phyloP scores from a whole-genome alignment of 2,113 vertebrate genomes.

The Siphamia tubifer region DNA sequence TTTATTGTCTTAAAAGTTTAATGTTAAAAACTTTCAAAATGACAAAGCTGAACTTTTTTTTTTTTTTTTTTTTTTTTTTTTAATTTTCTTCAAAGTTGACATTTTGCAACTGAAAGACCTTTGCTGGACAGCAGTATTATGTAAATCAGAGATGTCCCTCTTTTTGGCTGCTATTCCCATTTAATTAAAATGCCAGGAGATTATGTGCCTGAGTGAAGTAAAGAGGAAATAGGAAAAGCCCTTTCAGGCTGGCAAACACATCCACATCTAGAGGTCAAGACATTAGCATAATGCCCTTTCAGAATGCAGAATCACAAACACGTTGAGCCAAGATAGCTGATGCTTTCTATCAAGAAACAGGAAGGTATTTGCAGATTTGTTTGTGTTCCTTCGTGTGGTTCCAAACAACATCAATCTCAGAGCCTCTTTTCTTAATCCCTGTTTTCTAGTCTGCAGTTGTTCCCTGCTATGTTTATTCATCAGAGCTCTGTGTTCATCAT shows the following conservation, averaged over 20 bases:
- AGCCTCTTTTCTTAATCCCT: slow-evolving; percentile 6
- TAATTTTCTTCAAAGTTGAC: neutral
- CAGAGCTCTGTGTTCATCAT: slow-evolving; percentile 3
- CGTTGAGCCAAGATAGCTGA: slow-evolving; percentile 22
- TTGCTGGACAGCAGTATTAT: neutral
- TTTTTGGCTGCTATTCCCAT: neutral
- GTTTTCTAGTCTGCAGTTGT: slow-evolving; percentile 2
- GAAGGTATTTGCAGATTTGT: slow-evolving; percentile 48
- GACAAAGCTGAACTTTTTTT: too few relatives aligned
- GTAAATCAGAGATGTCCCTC: neutral
- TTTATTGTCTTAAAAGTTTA: too few relatives aligned
- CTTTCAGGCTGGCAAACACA: slow-evolving; percentile 25
- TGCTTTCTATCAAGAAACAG: slow-evolving; percentile 32
- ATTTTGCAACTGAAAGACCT: slow-evolving; percentile 1
- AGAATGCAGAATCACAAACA: slow-evolving; percentile 47
- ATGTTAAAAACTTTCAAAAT: too few relatives aligned
- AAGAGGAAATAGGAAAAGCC: slow-evolving; percentile 8
- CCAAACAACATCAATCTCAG: slow-evolving; percentile 49
- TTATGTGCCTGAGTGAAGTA: slow-evolving; percentile 13
- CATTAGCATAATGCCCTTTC: slow-evolving; percentile 50
- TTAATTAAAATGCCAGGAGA: slow-evolving; percentile 39
- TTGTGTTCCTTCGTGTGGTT: slow-evolving; percentile 36
- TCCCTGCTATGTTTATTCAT: slow-evolving; percentile 11
- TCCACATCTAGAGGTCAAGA: slow-evolving; percentile 36
- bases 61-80: neutral